Evolutionary conservation across 2,113 vertebrate species (phyloP).

Genomic region (Aplodontia rufa): DNA sequence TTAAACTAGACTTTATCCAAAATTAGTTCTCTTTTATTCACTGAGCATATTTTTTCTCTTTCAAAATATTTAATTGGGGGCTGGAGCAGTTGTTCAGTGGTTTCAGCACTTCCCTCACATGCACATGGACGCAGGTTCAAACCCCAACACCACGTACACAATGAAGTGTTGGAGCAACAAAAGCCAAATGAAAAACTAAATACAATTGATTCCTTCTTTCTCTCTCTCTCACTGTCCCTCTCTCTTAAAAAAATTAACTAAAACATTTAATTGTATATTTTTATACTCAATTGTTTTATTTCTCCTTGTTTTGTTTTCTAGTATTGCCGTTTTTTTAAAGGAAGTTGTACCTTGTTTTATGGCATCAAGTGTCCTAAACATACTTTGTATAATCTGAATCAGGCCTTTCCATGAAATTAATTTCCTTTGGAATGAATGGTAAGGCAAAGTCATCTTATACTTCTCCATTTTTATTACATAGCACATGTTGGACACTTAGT

Average conservation of each 20-base stretch:
- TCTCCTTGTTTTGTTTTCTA: neutral
- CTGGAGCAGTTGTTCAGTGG: too few species aligned
- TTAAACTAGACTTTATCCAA: neutral
- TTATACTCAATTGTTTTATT: constrained; percentile 5
- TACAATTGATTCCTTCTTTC: too few species aligned
- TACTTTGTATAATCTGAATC: neutral
- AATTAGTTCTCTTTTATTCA: constrained; percentile 11
- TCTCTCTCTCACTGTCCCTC: too few species aligned
- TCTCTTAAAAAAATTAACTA: too few species aligned
- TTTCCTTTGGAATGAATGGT: neutral
- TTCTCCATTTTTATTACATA: neutral
- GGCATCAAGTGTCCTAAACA: neutral
- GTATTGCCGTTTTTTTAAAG: neutral
- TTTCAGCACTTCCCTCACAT: too few species aligned
- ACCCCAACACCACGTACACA: too few species aligned
- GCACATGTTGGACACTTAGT: neutral
- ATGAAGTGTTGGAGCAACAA: too few species aligned
- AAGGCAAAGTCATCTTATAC: neutral
- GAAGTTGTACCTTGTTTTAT: neutral
- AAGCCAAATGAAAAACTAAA: too few species aligned
- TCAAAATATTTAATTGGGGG: constrained; percentile 15
- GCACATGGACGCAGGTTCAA: too few species aligned
- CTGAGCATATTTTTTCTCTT: neutral
- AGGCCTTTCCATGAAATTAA: neutral
- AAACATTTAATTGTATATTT: neutral